Base-by-base conservation (phyloP, 2,888 invertebrate genomes). In the Hyposoter dolosus region DNA sequence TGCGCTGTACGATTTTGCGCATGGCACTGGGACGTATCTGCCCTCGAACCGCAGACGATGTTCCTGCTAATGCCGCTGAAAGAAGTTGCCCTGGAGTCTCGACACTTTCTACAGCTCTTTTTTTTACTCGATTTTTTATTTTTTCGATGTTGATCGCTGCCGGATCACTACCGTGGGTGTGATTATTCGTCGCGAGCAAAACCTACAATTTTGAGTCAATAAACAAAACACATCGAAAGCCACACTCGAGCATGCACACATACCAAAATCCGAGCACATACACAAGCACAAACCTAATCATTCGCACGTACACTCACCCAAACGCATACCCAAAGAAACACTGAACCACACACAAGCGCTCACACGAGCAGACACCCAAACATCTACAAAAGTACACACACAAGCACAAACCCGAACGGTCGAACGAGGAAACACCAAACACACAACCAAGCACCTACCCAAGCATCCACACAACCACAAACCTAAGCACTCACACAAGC, bases 11-110 rank as follows among this genome's bases (percentile, higher is more conserved):
- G n/a, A n/a, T n/a, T n/a, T n/a, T n/a, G n/a, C n/a, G n/a, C n/a
- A n/a, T 65, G 28, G 82, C 66, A 40, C 50, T 63, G 43, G 60
- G 66, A 23, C 60, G 69, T 6, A 82, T 77, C 47, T 74, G 77
- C 4, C 75, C 82, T 77, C 78, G 72, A 65, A 81, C 63, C 19
- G 85, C 77, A n/a, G 56, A 15, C 1, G 82, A 72, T 12, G 78
- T 82, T 56, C 68, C 60, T 5, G 56, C 82, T 23, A 85, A 35
- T 32, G 43, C 65, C 50, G 43, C 68, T 4, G 81, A 68, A 28
- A 85, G 63, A 4, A 82, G 3, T 74, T 85, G 78, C 10, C 78
- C 74, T 15, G 82, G 85, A 7, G 82, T 77, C 71, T 82, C 78
- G 3, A 85, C 63, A 32, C 60, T 78, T 35, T 78, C 78, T 23